phyloP scores from a whole-genome alignment of 2,797 vertebrate species.

The Alcedo atthis region DNA sequence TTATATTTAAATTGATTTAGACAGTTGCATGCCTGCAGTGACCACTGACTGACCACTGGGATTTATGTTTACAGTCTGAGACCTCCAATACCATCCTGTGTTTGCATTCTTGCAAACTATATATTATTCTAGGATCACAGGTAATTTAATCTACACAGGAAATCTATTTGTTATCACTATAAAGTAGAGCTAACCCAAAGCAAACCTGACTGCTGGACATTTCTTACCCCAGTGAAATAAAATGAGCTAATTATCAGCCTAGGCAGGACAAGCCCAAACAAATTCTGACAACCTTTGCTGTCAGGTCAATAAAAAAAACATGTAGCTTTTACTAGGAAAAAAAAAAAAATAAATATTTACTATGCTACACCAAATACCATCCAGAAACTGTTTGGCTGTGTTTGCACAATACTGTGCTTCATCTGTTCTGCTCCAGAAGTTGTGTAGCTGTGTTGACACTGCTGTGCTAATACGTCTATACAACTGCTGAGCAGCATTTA shows the following conservation, averaged over 20 bases:
- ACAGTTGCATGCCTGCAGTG: background rate
- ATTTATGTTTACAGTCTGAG: background rate
- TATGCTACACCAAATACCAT: background rate
- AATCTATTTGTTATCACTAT: background rate
- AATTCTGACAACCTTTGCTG: background rate
- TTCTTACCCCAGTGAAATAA: background rate
- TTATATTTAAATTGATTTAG: background rate
- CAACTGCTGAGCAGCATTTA: background rate
- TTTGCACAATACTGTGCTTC: constrained; percentile 45
- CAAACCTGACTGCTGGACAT: background rate
- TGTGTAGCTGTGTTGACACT: constrained; percentile 36
- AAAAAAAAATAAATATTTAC: background rate
- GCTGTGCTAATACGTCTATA: constrained; percentile 30
- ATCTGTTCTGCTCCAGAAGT: constrained; percentile 57
- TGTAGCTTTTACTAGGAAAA: constrained; percentile 9
- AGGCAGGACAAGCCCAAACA: constrained; percentile 18
- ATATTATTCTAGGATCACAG: constrained; percentile 9
- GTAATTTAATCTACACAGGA: background rate
- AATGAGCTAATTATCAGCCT: constrained; percentile 5
- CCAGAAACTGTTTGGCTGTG: constrained; percentile 37
- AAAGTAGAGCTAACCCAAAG: background rate
- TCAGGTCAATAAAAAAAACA: background rate
- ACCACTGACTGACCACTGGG: background rate
- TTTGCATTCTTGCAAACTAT: background rate
- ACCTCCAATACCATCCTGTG: background rate